These are phyloP conservation scores for Scomberomorus guttatus DNA, from an alignment of 2,797 vertebrate species.

Conservation along the genomic window DNA sequence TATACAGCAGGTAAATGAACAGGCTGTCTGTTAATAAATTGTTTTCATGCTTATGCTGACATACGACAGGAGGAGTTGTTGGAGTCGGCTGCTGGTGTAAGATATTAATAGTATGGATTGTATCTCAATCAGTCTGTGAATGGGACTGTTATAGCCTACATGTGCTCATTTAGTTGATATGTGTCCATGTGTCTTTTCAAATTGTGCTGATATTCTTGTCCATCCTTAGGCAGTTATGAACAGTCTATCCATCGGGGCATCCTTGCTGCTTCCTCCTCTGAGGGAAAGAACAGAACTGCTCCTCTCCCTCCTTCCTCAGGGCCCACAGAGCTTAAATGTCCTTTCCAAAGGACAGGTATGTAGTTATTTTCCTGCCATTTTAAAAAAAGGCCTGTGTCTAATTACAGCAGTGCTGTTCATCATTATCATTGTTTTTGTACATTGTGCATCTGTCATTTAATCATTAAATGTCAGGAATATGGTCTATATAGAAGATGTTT, in stretches of 20 bases:
- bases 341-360: conserved; percentile 89
- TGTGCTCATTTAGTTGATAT: not conserved
- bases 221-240: conserved; percentile 85
- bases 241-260: conserved; percentile 88
- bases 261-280: conserved; percentile 88
- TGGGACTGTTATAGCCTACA: not conserved
- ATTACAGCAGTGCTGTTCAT: not conserved
- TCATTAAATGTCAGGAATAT: not conserved
- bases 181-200: conserved; percentile 28
- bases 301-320: conserved; percentile 89
- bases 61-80: not conserved
- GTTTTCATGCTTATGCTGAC: not conserved
- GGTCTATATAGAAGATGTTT: not conserved
- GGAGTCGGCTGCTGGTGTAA: not conserved
- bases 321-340: conserved; percentile 88
- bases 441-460: not conserved
- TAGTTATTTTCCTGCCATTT: not conserved
- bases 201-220: conserved; percentile 34
- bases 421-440: not conserved
- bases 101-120: not conserved
- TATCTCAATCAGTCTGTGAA: not conserved
- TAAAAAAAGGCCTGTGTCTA: not conserved
- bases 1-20: conserved; percentile 85
- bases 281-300: conserved; percentile 89
- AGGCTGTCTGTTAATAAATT: not conserved